These are phyloP conservation scores for Chrysocyon brachyurus DNA, from an alignment of 2,797 vertebrate species.

Conservation along the genomic window DNA sequence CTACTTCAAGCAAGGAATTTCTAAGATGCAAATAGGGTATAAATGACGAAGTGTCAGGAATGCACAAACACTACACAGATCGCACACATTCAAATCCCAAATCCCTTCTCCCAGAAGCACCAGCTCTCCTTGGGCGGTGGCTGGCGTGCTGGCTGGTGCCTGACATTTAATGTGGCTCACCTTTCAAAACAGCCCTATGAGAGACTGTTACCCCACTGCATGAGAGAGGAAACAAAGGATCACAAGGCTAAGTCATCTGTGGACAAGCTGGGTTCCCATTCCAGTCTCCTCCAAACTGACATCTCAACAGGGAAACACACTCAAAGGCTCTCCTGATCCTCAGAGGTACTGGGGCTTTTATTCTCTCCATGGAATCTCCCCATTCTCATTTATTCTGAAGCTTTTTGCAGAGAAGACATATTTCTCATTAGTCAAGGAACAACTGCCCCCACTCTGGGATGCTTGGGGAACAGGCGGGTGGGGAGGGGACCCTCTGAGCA, in stretches of 20 bases:
- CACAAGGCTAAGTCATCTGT: background rate
- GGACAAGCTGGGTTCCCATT: background rate
- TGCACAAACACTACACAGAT: background rate
- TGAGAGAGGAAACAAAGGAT: background rate
- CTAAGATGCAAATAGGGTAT: slow-evolving; percentile 7
- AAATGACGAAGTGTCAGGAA: background rate
- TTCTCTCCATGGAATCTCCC: background rate
- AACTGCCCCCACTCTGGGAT: background rate
- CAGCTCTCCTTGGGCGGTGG: too few relatives aligned
- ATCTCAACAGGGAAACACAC: background rate
- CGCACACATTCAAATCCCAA: background rate
- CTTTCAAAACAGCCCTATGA: background rate
- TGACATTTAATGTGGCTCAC: background rate
- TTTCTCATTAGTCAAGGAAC: background rate
- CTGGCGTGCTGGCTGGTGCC: background rate
- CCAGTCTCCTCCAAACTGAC: background rate
- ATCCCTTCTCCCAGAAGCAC: background rate
- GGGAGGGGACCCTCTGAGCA: too few relatives aligned
- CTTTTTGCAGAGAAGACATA: background rate
- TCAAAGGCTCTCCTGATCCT: background rate
- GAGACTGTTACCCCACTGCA: background rate
- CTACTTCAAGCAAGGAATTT: slow-evolving; percentile 49
- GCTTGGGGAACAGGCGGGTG: background rate
- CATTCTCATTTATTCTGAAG: background rate
- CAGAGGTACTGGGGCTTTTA: background rate